Base-by-base conservation (phyloP, 2,113 vertebrate genomes). In the Gnathonemus echidnorhynchus region DNA sequence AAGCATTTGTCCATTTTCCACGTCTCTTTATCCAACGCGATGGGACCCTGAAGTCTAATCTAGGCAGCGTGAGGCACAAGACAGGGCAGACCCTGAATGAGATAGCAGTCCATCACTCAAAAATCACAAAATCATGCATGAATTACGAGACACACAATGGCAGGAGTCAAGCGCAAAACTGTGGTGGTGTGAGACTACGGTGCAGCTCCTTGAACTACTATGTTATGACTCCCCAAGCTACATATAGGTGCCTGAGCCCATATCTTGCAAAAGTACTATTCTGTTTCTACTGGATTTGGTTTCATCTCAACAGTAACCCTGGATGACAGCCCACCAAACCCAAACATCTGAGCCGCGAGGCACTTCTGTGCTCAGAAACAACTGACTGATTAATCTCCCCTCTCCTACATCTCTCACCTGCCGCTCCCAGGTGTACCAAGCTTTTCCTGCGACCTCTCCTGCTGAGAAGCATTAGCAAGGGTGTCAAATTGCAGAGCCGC, bases 381-480 rank as follows among this genome's bases (percentile, higher is more conserved):
- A 3, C 74, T 80, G 70, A 31, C 13, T 77, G 35, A 80, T 80
- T 80, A 80, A 42, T 80, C 17, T 80, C 4, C 13, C 17, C 15
- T 42, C 31, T 42, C 74, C n/a, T 80, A 7, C 35, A 19, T 80
- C 35, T 39, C 74, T 80, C 35, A 19, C 35, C 74, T 39, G 11
- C 31, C 35, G 4, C 31, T 80, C 74, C 74, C 74, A 48, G 39
- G 45, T 48, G 39, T 85, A 9, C 45, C 21, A 24, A 93, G 92
- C 88, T 77, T 95, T 91, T 92, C 96, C 94, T 94, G 94, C 94
- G 93, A 94, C 92, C 92, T 92, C 94, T 93, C 85, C 90, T 70
- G 62, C 62, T 27, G 62, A 70, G 62, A 31, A 70, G 27, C 62
- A 96, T 97, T 96, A 97, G 93, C 46, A 88, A 94, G 94, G 91